Evolutionary conservation across 1,140 invertebrate genomes (phyloP), one percentile per base, ranked within the genome.

Genomic region (Lasioglossum albipes): DNA sequence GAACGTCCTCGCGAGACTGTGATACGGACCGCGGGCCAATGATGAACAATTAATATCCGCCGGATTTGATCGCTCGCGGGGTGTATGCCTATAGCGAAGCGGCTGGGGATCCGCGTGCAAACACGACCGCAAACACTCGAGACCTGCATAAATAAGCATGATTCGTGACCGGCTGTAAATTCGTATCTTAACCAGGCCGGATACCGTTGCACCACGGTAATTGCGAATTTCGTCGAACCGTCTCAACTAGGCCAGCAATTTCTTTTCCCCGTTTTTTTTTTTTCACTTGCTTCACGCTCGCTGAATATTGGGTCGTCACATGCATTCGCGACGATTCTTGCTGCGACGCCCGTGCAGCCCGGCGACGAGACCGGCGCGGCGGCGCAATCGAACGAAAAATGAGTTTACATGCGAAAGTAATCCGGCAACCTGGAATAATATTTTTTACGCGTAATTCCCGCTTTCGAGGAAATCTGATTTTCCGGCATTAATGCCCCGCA

Each of bases 1-100:
- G 57, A n/a, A 59, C 0, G 20, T 22, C 7, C 13, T 54, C 52
- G 52, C 52, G 13, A 20, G 16, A 3, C 18, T 5, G 52, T 13
- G 16, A 20, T 18, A 54, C 1, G 13, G 13, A 20, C 2, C 52
- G 16, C 52, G 52, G 52, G 52, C 18, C 52, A 7, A 16, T 54
- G 57, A n/a, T n/a, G 57, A 77, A 86, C 80, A 62, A 86, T 86
- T 86, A 86, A 86, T 86, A 86, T 85, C 83, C 59, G 52, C 83
- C 84, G 81, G 77, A 79, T 79, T 64, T 42, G 68, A 61, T 10
- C 12, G 31, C 49, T 2, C 61, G 54, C n/a, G 2, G 41, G 31
- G 22, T 52, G 41, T 18, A 54, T 54, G 20, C 18, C 64, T 61
- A 59, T 52, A 74, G 69, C 59, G 49, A 7, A 22, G 13, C 52